Base-by-base conservation (phyloP, 2,888 invertebrate species). In the Lagria hirta region DNA sequence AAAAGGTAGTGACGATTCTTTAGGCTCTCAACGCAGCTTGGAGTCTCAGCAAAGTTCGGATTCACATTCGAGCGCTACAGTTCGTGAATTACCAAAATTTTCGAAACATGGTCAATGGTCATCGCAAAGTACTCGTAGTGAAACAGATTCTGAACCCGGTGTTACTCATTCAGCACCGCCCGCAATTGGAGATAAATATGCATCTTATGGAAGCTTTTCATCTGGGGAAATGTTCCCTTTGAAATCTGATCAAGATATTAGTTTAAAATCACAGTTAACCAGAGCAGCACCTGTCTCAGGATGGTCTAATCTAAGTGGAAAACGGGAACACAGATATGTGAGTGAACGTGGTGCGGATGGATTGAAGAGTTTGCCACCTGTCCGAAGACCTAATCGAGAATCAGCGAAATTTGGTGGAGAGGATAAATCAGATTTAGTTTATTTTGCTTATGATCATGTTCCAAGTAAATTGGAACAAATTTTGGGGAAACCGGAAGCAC, bases 1-100 rank as follows among this genome's bases (percentile, higher is more conserved):
- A 17, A 78, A 79, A 59, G 76, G 76, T 16, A 78, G 78, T 47
- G 70, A 75, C 24, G 79, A 79, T 52, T 78, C 77, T 21, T 62
- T 78, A 27, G 72, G 73, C 4, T 77, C 78, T 10, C 75, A 75
- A 49, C 64, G 71, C 2, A 75, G 75, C 53, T 70, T 71, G 20
- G 76, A 76, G 34, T 70, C 69, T 21, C 76, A 75, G 49, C 67
- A 72, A 2, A 75, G 75, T 52, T 69, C 73, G 3, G 76, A 76
- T 47, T 68, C 66, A 3, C 61, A 63, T 49, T 55, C 60, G 1
- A 59, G 61, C 36, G 42, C 57, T 14, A 63, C 65, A 4, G 57
- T 61, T 24, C 51, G 49, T 24, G 58, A 61, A 24, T 8, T 34
- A 1, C 34, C 34, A 2, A 33, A 42, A 41, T 43, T 46, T 30